phyloP scores from a whole-genome alignment of 1,140 invertebrate species.

The Temnothorax curvispinosus region DNA sequence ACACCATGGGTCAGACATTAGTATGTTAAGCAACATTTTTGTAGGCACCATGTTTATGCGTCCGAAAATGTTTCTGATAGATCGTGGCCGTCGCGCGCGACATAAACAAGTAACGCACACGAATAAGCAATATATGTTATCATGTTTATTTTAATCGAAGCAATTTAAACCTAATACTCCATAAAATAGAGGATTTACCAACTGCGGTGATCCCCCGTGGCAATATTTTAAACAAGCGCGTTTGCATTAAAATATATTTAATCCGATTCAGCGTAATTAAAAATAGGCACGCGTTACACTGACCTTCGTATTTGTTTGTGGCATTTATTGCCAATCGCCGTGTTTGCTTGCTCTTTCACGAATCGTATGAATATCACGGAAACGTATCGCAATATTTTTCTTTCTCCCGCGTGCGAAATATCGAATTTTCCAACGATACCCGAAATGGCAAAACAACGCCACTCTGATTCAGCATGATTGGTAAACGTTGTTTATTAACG shows the following conservation, averaged over 20 bases:
- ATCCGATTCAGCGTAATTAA: neutral
- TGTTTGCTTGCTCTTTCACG: neutral
- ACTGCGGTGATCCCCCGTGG: neutral
- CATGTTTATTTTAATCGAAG: neutral
- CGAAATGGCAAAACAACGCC: neutral
- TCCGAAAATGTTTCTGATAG: neutral
- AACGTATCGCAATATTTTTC: neutral
- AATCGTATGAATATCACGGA: neutral
- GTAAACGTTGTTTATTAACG: neutral
- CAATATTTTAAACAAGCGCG: neutral
- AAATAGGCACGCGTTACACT: neutral
- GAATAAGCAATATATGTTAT: neutral
- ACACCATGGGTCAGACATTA: neutral
- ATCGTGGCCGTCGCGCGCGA: neutral
- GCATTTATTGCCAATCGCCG: neutral
- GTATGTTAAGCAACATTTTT: conserved; percentile 15
- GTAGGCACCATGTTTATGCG: neutral
- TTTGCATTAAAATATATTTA: neutral
- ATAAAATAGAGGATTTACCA: neutral
- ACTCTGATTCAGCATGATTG: neutral
- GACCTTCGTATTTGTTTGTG: conserved; percentile 15
- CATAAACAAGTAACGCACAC: neutral
- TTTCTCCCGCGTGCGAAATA: neutral
- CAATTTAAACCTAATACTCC: neutral
- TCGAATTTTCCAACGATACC: neutral